Percentiles rank a stretch among this genome's conserved stretches.
phyloP scores from a whole-genome alignment of 2,113 vertebrate species.

The Aptenodytes forsteri region DNA sequence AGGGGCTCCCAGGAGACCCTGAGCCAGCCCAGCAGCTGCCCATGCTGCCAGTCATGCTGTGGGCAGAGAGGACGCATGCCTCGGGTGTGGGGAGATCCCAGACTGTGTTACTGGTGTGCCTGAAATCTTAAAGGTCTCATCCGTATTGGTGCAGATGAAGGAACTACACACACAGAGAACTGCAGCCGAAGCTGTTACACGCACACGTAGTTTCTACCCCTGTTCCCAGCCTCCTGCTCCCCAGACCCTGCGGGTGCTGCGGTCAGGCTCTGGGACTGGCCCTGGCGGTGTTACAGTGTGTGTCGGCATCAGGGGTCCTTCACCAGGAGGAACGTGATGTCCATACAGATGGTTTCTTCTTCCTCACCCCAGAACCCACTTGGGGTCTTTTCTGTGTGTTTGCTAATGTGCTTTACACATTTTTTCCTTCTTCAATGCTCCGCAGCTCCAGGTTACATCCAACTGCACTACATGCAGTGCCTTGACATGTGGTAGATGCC shows the following conservation, averaged over 20 bases:
- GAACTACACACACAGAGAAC: neutral
- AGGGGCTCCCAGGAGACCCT: neutral
- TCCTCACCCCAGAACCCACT: neutral
- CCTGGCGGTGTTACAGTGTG: no score
- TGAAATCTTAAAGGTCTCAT: neutral
- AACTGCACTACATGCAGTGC: neutral
- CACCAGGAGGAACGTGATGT: neutral
- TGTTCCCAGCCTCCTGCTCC: neutral
- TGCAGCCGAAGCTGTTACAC: neutral
- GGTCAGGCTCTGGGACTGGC: neutral
- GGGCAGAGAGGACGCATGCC: neutral
- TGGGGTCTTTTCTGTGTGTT: neutral
- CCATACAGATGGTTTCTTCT: neutral
- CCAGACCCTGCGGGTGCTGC: neutral
- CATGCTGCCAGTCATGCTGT: neutral
- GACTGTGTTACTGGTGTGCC: neutral
- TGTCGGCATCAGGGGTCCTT: neutral
- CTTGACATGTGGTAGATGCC: neutral
- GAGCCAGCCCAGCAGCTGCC: neutral
- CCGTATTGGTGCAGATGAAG: neutral
- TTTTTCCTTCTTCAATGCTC: neutral
- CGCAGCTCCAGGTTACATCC: neutral
- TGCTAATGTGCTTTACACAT: neutral
- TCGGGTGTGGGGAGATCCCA: neutral
- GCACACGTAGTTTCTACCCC: no score